phyloP scores from a whole-genome alignment of 2,797 vertebrate species.

The Ara ararauna region DNA sequence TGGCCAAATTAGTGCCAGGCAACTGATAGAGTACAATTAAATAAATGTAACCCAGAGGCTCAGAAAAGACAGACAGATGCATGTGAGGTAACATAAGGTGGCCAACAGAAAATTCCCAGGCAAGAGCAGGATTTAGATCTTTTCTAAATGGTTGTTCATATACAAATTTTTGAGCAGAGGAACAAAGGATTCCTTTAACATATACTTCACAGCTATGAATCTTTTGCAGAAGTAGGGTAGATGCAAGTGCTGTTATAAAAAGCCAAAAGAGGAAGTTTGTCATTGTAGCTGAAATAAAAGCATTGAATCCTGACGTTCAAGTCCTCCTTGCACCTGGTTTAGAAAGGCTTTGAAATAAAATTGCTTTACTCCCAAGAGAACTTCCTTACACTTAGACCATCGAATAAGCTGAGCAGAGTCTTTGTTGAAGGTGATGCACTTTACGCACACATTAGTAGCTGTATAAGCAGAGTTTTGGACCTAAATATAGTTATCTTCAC shows the following conservation, averaged over 20 bases:
- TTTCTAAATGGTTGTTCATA: background rate
- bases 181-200: background rate
- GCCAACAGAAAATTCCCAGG: background rate
- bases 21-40: background rate
- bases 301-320: background rate
- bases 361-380: background rate
- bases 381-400: background rate
- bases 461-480: background rate
- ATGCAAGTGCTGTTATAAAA: background rate
- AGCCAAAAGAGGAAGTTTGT: background rate
- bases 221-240: background rate
- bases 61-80: background rate
- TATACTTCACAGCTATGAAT: background rate
- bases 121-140: background rate
- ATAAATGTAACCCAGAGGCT: background rate
- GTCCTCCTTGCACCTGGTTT: background rate
- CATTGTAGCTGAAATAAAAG: background rate
- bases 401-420: background rate
- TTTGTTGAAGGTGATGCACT: background rate
- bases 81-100: background rate
- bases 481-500: slow-evolving; percentile 7
- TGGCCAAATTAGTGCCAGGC: background rate
- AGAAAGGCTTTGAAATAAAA: background rate
- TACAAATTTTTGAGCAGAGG: background rate
- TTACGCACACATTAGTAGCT: background rate